Evolutionary conservation across 2,113 vertebrate genomes (phyloP).

Genomic region (Corythaeola cristata): DNA sequence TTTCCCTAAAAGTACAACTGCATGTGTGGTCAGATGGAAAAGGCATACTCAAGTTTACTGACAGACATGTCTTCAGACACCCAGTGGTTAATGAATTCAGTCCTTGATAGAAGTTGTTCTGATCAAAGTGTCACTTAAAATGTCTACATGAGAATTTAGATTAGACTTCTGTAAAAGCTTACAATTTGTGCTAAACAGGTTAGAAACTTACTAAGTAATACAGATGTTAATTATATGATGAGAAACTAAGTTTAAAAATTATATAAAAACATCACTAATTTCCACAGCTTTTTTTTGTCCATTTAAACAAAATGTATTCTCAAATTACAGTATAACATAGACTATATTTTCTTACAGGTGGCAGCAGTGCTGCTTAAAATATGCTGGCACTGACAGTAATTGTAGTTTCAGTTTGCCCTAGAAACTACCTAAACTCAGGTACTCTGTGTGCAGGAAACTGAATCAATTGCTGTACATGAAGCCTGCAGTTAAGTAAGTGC

Average conservation of each 20-base stretch:
- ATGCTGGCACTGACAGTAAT: not conserved
- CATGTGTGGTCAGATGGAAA: conserved; percentile 17
- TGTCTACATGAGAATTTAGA: not conserved
- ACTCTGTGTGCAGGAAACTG: not conserved
- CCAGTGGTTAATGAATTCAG: not conserved
- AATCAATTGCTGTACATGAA: not conserved
- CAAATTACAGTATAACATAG: not conserved
- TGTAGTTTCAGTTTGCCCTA: not conserved
- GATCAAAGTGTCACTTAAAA: not conserved
- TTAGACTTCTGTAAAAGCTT: not conserved
- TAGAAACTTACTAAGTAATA: not conserved
- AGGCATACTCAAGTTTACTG: not conserved
- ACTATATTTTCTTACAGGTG: not conserved
- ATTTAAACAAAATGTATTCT: not conserved
- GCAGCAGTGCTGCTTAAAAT: not conserved
- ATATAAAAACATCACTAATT: not conserved
- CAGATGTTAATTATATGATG: not conserved
- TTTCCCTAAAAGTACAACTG: not conserved
- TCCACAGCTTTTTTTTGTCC: not conserved
- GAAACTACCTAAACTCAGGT: not conserved
- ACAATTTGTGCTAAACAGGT: not conserved
- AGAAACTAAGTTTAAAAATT: not conserved
- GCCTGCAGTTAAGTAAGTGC: fast-evolving
- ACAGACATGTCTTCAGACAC: not conserved
- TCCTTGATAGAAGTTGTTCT: not conserved